phyloP scores from a whole-genome alignment of 2,888 invertebrate species.

The Sarcophaga variegata region DNA sequence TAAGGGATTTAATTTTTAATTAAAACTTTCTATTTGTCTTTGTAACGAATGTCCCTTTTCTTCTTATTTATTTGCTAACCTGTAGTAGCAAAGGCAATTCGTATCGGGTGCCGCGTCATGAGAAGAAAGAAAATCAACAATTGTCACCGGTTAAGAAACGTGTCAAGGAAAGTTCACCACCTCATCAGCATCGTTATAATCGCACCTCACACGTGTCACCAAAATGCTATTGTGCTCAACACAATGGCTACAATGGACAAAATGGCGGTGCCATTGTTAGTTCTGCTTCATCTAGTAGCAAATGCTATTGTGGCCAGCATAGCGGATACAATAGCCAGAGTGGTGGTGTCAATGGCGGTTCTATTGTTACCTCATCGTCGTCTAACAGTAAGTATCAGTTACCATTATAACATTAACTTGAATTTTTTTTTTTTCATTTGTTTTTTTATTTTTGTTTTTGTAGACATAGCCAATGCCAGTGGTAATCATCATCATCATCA shows the following conservation, averaged over 20 bases:
- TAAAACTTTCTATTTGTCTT: too few species aligned
- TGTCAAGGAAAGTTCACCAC: slow-evolving; percentile 97
- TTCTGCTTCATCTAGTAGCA: neutral
- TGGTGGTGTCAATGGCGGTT: slow-evolving; percentile 70
- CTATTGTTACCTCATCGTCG: slow-evolving; percentile 75
- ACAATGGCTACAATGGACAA: slow-evolving; percentile 79
- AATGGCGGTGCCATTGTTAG: slow-evolving; percentile 70
- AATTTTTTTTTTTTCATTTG: slow-evolving; percentile 14
- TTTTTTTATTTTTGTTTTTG: slow-evolving; percentile 50
- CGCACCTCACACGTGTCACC: slow-evolving; percentile 81
- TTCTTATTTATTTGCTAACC: neutral
- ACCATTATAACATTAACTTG: neutral
- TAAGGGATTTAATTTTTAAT: neutral
- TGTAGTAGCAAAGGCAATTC: slow-evolving; percentile 79
- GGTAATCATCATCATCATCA: slow-evolving; percentile 76
- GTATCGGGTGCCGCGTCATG: slow-evolving; percentile 83
- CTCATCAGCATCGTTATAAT: slow-evolving; percentile 83
- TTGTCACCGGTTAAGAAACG: slow-evolving; percentile 98
- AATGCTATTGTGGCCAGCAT: slow-evolving; percentile 7
- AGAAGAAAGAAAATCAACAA: slow-evolving; percentile 94
- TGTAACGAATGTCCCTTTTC: too few species aligned
- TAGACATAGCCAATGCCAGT: slow-evolving; percentile 76
- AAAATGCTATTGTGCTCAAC: slow-evolving; percentile 80
- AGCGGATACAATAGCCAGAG: slow-evolving; percentile 69
- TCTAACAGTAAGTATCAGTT: slow-evolving; percentile 76